Percentiles rank a stretch among this genome's conserved stretches.
These are phyloP conservation scores for Vultur gryphus DNA, from an alignment of 2,797 vertebrate genomes.

Conservation along the genomic window DNA sequence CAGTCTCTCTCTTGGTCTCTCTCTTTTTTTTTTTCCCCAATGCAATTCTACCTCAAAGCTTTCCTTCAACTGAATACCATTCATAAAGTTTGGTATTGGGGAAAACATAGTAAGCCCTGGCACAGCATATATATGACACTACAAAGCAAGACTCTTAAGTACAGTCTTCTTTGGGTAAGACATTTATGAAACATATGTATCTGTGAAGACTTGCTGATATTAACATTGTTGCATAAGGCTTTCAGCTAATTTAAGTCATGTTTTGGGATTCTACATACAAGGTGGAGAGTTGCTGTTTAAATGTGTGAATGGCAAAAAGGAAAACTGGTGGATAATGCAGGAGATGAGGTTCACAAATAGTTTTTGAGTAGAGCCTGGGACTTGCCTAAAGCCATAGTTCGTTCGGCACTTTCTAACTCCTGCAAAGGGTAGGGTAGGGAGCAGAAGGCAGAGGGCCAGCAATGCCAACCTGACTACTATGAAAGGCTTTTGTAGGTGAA, in stretches of 20 bases:
- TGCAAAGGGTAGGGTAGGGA: neutral
- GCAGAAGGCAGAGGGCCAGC: neutral
- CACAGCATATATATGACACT: neutral
- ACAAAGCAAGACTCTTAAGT: neutral
- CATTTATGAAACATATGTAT: neutral
- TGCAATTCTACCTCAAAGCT: neutral
- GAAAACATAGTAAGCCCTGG: neutral
- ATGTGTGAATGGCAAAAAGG: neutral
- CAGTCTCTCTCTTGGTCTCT: neutral
- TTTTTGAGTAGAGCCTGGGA: neutral
- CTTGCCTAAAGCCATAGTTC: neutral
- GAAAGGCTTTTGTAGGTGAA: neutral
- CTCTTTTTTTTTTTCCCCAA: too few species aligned
- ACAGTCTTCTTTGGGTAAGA: neutral
- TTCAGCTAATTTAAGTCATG: neutral
- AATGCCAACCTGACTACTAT: neutral
- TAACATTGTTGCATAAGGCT: neutral
- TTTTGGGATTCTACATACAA: neutral
- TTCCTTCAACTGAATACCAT: neutral
- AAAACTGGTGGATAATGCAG: neutral
- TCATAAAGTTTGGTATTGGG: neutral
- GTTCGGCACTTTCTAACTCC: neutral
- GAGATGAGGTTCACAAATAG: neutral
- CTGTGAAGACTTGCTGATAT: neutral
- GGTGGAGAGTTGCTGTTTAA: neutral